Evolutionary conservation across 2,797 vertebrate genomes (phyloP), one percentile per base, ranked within the genome.

Genomic region (Pachyuromys duprasi): DNA sequence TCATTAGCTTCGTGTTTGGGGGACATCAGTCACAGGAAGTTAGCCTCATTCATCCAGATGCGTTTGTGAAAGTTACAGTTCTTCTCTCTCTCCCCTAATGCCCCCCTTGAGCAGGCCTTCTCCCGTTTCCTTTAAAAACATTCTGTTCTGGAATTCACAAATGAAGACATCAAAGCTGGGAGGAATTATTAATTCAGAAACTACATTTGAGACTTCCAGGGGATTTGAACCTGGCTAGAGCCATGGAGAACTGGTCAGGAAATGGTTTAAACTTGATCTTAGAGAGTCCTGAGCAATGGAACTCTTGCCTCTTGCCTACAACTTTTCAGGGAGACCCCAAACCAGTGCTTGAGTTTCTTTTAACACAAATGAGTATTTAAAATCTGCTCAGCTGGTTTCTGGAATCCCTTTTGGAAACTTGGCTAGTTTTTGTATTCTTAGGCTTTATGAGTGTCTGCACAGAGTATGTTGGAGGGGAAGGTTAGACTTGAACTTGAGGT

Each of bases 1-100:
- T 98, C 96, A 98, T 98, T 98, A 98, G 97, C 94, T 98, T 98
- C 97, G 96, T 98, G 98, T 98, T 98, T 96, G 96, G 97, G 98
- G 98, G 97, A 98, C 94, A 94, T 97, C 98, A 98, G 98, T 97
- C 98, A 98, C 95, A 94, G 76, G 97, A 98, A 98, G 97, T 97
- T 97, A 98, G 97, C 94, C 95, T 95, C 90, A 91, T 93, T 97
- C 90, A 94, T 93, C 96, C 96, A 97, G 94, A 97, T 98, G 93
- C 76, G 0, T 94, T 97, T 97, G 88, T 96, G 95, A 96, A 96
- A 97, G 91, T 97, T 95, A 95, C 89, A 97, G 92, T 70, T 96
- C 89, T 89, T 91, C 69, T 81, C 62, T 86, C 74, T 93, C 84
- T 4, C 57, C 78, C 28, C 20, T 95, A 95, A 97, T 94, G 78